Evolutionary conservation across 2,113 vertebrate species (phyloP), one percentile per base, ranked within the genome.

Genomic region (Saguinus imperator): DNA sequence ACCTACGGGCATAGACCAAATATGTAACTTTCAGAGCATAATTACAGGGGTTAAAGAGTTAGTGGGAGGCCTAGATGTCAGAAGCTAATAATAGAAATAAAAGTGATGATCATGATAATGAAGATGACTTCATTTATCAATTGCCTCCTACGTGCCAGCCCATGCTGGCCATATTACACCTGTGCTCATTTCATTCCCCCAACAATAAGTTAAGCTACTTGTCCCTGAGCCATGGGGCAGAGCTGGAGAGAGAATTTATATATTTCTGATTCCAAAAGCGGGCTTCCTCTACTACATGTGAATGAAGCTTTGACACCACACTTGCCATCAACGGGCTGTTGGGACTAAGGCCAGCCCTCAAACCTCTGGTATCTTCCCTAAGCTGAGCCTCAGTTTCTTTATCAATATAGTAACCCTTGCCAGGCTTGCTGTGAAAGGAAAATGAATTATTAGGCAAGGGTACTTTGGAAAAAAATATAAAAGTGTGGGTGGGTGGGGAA

Each of bases 101-200:
- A 61, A 81, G 43, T 40, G 8, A 29, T 35, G 48, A 58, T 14
- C 21, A 5, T 16, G n/a, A 43, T 10, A 72, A 57, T 14, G 48
- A 55, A 35, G 12, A 29, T 12, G 32, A 32, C 32, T 58, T 48
- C 20, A 16, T 27, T 58, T 50, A 61, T 11, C 4, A 6, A 32
- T 6, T 3, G 5, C 52, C 68, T 61, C 11, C 57, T 3, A 0
- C 0, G 13, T 0, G 45, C 35, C 57, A 17, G 66, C 37, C 37
- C 7, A 4, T 0, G 12, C 66, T 40, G 64, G 66, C 75, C 20
- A 16, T 18, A 8, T 29, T n/a, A 40, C 20, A 50, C 2, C 17
- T 2, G 0, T 0, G 25, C 32, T 32, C 52, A 25, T 48, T 66
- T 35, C 66, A 64, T n/a, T 43, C 32, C 27, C 25, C 57, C n/a